Percentiles rank a stretch among this genome's conserved stretches.
These are phyloP conservation scores for Zelleria hepariella DNA, from an alignment of 2,888 invertebrate species.

Conservation along the genomic window DNA sequence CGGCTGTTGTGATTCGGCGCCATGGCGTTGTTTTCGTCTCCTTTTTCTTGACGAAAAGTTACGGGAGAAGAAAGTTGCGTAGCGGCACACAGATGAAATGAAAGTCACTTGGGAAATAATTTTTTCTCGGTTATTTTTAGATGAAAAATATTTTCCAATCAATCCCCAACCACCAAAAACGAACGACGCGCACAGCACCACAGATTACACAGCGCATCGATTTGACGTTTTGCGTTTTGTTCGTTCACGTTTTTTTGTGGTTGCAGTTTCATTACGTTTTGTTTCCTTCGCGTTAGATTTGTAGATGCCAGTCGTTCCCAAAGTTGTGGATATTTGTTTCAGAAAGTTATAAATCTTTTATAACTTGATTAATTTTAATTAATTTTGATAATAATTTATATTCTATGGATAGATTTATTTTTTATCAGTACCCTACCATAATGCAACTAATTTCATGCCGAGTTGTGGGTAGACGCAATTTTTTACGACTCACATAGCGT, in stretches of 20 bases:
- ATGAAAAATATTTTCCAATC: not conserved
- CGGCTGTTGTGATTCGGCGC: not conserved
- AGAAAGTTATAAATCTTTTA: no score
- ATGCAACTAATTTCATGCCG: no score
- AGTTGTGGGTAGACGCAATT: constrained; percentile 28
- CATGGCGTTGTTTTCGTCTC: not conserved
- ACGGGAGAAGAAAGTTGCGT: not conserved
- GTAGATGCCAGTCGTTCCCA: no score
- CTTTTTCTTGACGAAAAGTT: not conserved
- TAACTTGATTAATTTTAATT: no score
- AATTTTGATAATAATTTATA: no score
- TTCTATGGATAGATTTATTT: no score
- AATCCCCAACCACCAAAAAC: not conserved
- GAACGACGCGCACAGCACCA: not conserved
- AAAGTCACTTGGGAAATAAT: not conserved
- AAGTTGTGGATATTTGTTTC: no score
- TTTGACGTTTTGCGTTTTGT: not conserved
- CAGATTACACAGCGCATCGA: no score
- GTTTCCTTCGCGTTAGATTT: no score
- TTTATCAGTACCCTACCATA: no score
- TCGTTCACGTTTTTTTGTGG: not conserved
- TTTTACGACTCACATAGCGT: constrained; percentile 23
- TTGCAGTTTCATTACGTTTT: no score
- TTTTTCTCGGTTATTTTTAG: not conserved
- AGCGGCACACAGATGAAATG: not conserved